Conservation (phyloP, 2,797 vertebrate genomes). For the Parauchenoglanis ngamensis region DNA sequence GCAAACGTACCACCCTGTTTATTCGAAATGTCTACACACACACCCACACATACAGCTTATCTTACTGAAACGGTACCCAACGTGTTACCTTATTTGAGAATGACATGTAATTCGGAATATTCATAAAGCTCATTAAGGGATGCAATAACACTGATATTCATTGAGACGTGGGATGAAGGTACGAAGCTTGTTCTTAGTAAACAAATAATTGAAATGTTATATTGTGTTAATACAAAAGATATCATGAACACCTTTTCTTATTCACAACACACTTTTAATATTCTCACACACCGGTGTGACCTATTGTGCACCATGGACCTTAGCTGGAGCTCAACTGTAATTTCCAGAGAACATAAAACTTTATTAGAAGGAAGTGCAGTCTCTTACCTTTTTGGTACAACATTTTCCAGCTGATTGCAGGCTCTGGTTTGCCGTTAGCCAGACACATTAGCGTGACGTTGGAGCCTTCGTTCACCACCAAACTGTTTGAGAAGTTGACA, state of each 20-base stretch:
- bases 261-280: background rate
- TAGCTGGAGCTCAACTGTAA: constrained; percentile 11
- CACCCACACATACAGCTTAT: constrained; percentile 17
- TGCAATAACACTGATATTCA: constrained; percentile 5
- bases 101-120: constrained; percentile 27
- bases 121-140: constrained; percentile 8
- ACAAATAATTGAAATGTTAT: background rate
- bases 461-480: constrained; percentile 78
- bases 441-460: constrained; percentile 79
- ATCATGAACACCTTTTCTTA: background rate
- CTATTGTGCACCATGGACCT: background rate
- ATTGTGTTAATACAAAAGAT: constrained; percentile 30
- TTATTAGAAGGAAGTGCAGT: background rate
- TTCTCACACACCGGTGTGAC: background rate
- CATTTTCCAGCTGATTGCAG: constrained; percentile 76
- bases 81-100: constrained; percentile 14
- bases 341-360: constrained; percentile 23
- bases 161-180: background rate
- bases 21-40: constrained; percentile 42
- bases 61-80: constrained; percentile 11
- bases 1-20: constrained; percentile 50
- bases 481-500: constrained; percentile 73
- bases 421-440: constrained; percentile 78
- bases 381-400: constrained; percentile 72
- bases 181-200: background rate